Evolutionary conservation across 2,113 vertebrate genomes (phyloP).

Genomic region (Catharus fuscescens): DNA sequence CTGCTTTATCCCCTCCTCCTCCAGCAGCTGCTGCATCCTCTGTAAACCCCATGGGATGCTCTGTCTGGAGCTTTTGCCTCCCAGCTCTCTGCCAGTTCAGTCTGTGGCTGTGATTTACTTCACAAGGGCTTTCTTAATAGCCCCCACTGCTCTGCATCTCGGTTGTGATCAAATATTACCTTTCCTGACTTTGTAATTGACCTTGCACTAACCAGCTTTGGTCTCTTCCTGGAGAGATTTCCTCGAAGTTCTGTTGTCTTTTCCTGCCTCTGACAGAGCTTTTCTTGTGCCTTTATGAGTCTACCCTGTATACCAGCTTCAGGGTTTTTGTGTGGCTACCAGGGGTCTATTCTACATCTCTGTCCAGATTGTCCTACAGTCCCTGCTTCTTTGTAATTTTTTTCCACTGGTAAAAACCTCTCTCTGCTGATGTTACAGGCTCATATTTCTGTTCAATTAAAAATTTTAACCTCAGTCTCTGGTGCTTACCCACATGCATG

Average conservation of each 20-base stretch:
- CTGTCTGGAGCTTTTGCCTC: slow-evolving; percentile 37
- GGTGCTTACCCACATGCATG: not conserved
- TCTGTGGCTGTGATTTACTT: slow-evolving; percentile 12
- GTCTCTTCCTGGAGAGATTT: not conserved
- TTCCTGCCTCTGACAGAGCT: not conserved
- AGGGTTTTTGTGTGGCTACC: not conserved
- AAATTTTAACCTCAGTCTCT: not conserved
- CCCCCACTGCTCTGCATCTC: not conserved
- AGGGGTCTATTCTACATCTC: not conserved
- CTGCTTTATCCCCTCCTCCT: slow-evolving; percentile 23
- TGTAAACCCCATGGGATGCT: slow-evolving; percentile 7
- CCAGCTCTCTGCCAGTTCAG: not conserved
- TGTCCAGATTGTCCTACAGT: not conserved
- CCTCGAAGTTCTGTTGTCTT: not conserved
- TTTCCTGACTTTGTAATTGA: not conserved
- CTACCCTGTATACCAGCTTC: not conserved
- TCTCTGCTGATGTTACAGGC: not conserved
- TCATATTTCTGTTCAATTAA: not conserved
- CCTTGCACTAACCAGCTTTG: not conserved
- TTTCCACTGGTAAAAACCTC: not conserved
- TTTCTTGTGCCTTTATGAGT: fast-evolving
- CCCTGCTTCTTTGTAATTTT: not conserved
- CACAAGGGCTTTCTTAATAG: not conserved
- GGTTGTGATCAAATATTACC: not conserved
- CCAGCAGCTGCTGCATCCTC: slow-evolving; percentile 22